phyloP scores from a whole-genome alignment of 2,888 invertebrate species.

The Aplocera efformata region DNA sequence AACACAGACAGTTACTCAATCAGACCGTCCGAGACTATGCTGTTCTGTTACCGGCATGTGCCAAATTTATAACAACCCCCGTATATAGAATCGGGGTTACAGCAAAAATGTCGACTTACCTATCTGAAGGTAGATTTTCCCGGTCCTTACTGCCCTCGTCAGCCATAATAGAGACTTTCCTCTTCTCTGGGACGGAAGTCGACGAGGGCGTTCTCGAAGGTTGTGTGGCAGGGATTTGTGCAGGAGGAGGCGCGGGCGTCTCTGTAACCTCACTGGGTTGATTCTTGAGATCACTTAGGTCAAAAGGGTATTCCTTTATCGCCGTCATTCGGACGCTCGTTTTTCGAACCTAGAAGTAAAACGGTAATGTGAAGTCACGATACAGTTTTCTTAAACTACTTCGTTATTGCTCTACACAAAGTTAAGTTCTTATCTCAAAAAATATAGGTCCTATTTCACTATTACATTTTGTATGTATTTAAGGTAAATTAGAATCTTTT shows the following conservation, averaged over 20 bases:
- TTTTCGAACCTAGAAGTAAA: conserved; percentile 65
- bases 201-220: conserved; percentile 28
- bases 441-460: no score
- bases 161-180: conserved; percentile 83
- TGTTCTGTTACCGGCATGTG: no score
- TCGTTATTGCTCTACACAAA: no score
- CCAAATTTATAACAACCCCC: no score
- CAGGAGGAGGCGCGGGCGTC: conserved; percentile 27
- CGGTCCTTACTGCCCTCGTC: conserved; percentile 80
- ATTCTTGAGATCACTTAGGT: conserved; percentile 66
- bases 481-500: no score
- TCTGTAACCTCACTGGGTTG: conserved; percentile 40
- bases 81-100: conserved; percentile 1
- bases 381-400: background rate
- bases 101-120: conserved; percentile 47
- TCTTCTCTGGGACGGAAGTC: conserved; percentile 56
- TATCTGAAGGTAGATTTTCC: conserved; percentile 84
- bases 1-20: no score
- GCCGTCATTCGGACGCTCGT: conserved; percentile 77
- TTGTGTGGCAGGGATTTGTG: conserved; percentile 12
- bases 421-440: no score
- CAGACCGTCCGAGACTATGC: no score
- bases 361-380: background rate
- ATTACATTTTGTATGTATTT: no score
- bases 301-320: conserved; percentile 77